Evolutionary conservation across 2,888 invertebrate species (phyloP), one percentile per base, ranked within the genome.

Genomic region (Conistra vaccinii): DNA sequence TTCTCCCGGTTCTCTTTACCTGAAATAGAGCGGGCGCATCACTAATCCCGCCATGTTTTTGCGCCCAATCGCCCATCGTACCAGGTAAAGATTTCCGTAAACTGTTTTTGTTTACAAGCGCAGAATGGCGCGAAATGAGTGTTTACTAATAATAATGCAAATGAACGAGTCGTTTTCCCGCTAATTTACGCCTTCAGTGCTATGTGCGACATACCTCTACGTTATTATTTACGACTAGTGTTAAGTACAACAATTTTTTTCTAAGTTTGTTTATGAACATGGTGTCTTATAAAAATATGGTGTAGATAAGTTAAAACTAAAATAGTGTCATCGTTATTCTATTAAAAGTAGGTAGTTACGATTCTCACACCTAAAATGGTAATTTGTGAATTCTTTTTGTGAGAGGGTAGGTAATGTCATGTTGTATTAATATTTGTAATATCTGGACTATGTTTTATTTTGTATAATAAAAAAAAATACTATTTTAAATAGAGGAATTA

Each of bases 111-210:
- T 95, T 95, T 94, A 94, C 95, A 92, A 92, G 90, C 90, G 84
- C 84, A 88, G 90, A 92, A 91, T 94, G 95, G 96, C 95, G 95
- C 95, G 95, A 95, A 95, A 93, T 90, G 86, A 90, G 82, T 95
- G 95, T 96, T 95, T 95, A 95, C 94, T 91, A 94, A 94, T 94
- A 94, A 84, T 90, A 93, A 87, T 89, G 88, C 91, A 87, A 90
- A 89, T 89, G 89, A 89, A 90, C 90, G 88, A 90, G 80, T 88
- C 81, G 90, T 93, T 92, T 94, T 94, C 93, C 92, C 92, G 93
- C 91, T 91, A 91, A 90, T 90, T 87, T 79, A 66, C 69, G 55
- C 70, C 76, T 85, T 82, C 85, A 85, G 53, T 78, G 62, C 73
- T 80, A 62, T 67, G 51, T 55, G 61, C 65, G 78, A 78, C 76